A percentile compares a stretch with the other conserved stretches of the same genome.
Evolutionary conservation across 2,888 invertebrate species (phyloP).

Genomic region (Periphyllus acericola): DNA sequence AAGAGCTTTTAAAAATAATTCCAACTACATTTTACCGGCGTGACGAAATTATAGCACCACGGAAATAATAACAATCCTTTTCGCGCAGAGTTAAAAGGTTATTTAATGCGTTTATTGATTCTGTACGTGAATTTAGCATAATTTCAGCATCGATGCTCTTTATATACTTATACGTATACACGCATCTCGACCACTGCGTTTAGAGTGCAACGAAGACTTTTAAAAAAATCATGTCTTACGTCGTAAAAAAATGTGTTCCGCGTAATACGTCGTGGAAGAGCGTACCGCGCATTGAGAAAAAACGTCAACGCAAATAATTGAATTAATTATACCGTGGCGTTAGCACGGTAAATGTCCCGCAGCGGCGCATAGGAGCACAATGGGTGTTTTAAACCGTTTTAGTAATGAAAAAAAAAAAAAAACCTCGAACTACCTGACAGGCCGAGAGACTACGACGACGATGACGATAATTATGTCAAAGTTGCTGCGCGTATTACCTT

Average conservation of each 20-base stretch:
- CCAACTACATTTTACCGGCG: not conserved
- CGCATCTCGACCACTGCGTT: not conserved
- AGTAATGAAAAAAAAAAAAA: not conserved
- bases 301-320: not conserved
- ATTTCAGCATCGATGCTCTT: not conserved
- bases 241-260: not conserved
- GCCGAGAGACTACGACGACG: not conserved
- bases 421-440: not conserved
- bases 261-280: not conserved
- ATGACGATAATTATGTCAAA: not conserved
- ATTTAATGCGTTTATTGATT: slow-evolving; percentile 7
- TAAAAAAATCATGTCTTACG: not conserved
- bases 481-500: not conserved
- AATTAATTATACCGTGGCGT: not conserved
- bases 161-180: not conserved
- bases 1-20: slow-evolving; percentile 15
- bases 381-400: not conserved
- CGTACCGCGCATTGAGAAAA: not conserved
- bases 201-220: not conserved
- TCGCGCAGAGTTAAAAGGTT: not conserved
- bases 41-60: not conserved
- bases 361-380: not conserved
- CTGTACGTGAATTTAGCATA: not conserved
- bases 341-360: not conserved
- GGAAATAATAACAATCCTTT: slow-evolving; percentile 1